phyloP scores from a whole-genome alignment of 2,888 invertebrate genomes.

The Trissoscelio sp. region DNA sequence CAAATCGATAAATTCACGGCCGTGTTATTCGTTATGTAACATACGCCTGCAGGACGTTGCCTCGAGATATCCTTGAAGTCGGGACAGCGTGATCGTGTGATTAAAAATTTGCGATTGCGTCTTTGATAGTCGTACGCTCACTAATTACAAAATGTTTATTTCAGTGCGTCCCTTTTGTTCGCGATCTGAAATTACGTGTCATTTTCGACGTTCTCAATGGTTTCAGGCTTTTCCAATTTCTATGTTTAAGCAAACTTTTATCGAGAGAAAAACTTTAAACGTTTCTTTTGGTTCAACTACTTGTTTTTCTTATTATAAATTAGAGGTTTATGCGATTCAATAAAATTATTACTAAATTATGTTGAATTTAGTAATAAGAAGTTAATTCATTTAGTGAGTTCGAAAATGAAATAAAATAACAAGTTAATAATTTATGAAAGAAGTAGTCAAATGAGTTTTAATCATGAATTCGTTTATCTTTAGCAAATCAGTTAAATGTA shows the following conservation, averaged over 20 bases:
- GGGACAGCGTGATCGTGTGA: slow-evolving; percentile 31
- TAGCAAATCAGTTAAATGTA: neutral
- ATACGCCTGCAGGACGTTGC: slow-evolving; percentile 72
- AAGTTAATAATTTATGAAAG: no score
- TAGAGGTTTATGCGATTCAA: no score
- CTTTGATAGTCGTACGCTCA: slow-evolving; percentile 9
- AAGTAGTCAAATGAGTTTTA: no score
- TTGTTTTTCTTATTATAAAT: no score
- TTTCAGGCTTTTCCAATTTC: neutral
- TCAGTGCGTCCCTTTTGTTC: neutral
- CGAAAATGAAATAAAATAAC: no score
- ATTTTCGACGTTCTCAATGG: neutral
- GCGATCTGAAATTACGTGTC: neutral
- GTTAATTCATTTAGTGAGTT: no score
- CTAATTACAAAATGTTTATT: slow-evolving; percentile 14
- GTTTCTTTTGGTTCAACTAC: no score
- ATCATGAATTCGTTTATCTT: no score
- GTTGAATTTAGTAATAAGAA: no score
- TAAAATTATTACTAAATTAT: no score
- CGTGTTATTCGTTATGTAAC: slow-evolving; percentile 72
- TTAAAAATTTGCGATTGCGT: slow-evolving; percentile 50
- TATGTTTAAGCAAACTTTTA: no score
- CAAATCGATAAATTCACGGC: slow-evolving; percentile 77
- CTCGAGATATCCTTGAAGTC: slow-evolving; percentile 72
- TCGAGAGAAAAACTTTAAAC: no score